Conservation (phyloP, 1,140 invertebrate genomes). For the Sycophaga agraensis region DNA sequence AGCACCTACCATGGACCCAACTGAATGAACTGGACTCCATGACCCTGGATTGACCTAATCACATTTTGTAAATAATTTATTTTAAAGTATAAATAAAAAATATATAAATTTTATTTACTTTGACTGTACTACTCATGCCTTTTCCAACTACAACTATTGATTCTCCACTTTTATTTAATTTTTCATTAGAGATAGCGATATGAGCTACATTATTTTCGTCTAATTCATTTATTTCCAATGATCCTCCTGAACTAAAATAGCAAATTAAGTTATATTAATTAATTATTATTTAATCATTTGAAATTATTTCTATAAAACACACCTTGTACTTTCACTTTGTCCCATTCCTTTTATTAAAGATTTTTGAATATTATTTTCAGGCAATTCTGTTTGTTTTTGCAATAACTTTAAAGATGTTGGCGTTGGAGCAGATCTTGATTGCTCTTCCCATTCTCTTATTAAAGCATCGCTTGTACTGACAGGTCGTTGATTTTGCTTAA, state of each 20-base stretch:
- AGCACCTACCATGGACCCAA: conserved; percentile 75
- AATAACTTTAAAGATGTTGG: conserved; percentile 54
- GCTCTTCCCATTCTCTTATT: conserved; percentile 61
- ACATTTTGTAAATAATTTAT: neutral
- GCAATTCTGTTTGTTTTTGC: conserved; percentile 42
- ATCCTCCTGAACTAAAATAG: conserved; percentile 39
- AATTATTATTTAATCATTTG: neutral
- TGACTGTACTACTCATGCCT: conserved; percentile 53
- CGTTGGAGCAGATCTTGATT: conserved; percentile 63
- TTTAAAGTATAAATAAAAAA: neutral
- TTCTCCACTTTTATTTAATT: conserved; percentile 52
- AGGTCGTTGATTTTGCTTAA: conserved; percentile 55
- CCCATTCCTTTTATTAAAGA: conserved; percentile 45
- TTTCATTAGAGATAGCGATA: conserved; percentile 56
- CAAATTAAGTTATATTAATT: neutral
- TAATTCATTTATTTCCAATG: conserved; percentile 44
- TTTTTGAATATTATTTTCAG: conserved; percentile 41
- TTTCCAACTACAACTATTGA: conserved; percentile 52
- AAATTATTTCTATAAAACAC: neutral
- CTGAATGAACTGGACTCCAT: conserved; percentile 80
- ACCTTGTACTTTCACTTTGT: conserved; percentile 45
- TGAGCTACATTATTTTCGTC: conserved; percentile 49
- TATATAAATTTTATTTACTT: conserved; percentile 36
- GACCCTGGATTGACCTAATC: conserved; percentile 67
- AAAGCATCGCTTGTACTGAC: conserved; percentile 57